Evolutionary conservation across 2,888 invertebrate genomes (phyloP), one percentile per base, ranked within the genome.

Genomic region (Capitulum mitella): DNA sequence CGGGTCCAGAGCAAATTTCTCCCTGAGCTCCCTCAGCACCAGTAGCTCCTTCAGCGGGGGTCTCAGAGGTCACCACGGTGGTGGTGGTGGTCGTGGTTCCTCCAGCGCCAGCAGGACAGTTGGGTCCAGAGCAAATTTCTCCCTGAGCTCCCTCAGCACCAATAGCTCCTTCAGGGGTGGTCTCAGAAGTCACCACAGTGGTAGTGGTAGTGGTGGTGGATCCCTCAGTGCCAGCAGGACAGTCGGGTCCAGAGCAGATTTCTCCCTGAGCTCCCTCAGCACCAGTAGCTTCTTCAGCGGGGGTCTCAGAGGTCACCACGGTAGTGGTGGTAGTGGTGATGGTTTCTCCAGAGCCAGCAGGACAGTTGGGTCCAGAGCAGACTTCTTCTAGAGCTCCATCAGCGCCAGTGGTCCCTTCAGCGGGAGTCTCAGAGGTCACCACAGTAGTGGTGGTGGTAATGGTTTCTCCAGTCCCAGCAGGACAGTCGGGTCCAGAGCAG

Each of bases 381-480:
- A 2, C 22, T 58, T 29, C n/a, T n/a, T n/a, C 54, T 26, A 19
- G 26, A 6, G 1, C 26, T 6, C 54, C 54, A 6, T 26, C 54
- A 26, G 54, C 26, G 26, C 54, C 54, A 26, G 26, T 26, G 8
- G 26, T 26, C 6, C 54, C 76, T 12, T 54, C 75, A 14, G 34
- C 43, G 43, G n/a, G 43, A 32, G 58, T 76, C 46, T 29, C 51
- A 34, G 78, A 51, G 34, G 74, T 54, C 48, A 74, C 74, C 3
- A 74, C 16, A 29, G 29, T 64, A 34, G 34, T 43, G 14, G 74
- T 26, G 37, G 74, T 40, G 37, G 61, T 32, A 26, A 14, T 61
- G 3, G 29, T 19, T 51, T 22, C 32, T 3, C 14, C 61, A 32
- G 61, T 10, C 3, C 34, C 77, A 10, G 14, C 32, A 61, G 61